Percentiles rank a stretch among this genome's conserved stretches.
Conservation (phyloP, 1,140 invertebrate genomes). For the Solenopsis fugax region DNA sequence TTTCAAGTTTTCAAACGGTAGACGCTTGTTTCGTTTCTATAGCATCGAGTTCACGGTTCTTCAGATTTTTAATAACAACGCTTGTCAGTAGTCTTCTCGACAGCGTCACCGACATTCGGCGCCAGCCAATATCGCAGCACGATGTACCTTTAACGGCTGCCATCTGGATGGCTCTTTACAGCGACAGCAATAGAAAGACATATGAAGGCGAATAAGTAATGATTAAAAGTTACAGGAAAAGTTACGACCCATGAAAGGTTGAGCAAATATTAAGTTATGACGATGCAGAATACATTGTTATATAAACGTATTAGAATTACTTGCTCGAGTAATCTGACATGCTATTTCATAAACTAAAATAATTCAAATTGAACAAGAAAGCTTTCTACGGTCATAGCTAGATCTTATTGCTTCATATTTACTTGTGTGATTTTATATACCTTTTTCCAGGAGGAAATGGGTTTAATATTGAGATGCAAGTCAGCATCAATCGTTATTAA, state of each 20-base stretch:
- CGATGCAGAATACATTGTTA: neutral
- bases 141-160: conserved; percentile 78
- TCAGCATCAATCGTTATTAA: too few relatives aligned
- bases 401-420: too few relatives aligned
- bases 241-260: neutral
- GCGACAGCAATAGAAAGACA: conserved; percentile 35
- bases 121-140: conserved; percentile 79
- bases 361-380: too few relatives aligned
- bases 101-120: conserved; percentile 81
- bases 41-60: conserved; percentile 36
- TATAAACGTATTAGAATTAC: neutral
- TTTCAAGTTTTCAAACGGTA: neutral
- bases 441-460: too few relatives aligned
- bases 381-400: too few relatives aligned
- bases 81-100: conserved; percentile 80
- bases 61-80: conserved; percentile 79
- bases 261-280: conserved; percentile 1
- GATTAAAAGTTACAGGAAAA: conserved; percentile 33
- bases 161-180: conserved; percentile 71
- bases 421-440: too few relatives aligned
- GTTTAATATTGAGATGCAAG: too few relatives aligned
- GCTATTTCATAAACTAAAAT: neutral
- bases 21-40: conserved; percentile 62
- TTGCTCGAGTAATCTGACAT: neutral
- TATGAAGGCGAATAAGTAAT: conserved; percentile 34